Percentiles rank a stretch among this genome's conserved stretches.
Conservation (phyloP, 2,797 vertebrate genomes). For the Urosaurus nigricauda region DNA sequence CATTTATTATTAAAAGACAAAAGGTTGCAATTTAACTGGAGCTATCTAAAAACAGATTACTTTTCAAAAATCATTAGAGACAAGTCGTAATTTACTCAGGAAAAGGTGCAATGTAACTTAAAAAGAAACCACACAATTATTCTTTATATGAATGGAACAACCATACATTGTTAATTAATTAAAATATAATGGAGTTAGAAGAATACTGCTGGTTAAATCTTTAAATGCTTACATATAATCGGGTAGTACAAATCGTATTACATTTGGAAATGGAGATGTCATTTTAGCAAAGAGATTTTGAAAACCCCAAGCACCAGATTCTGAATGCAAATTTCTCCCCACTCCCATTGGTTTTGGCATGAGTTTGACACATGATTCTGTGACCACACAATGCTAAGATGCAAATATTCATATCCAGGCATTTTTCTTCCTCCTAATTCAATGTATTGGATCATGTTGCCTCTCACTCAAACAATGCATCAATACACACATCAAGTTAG, state of each 20-base stretch:
- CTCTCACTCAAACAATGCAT: neutral
- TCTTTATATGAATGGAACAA: neutral
- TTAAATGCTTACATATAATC: neutral
- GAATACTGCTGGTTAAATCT: neutral
- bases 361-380: neutral
- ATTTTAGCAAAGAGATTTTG: neutral
- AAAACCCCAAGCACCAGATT: too few species aligned
- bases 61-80: neutral
- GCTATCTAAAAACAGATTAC: neutral
- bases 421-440: conserved; percentile 13
- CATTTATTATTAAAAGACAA: neutral
- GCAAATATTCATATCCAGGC: neutral
- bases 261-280: neutral
- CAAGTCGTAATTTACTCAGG: neutral
- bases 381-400: neutral
- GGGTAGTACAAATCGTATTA: neutral
- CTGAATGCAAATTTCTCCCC: neutral
- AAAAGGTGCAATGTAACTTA: neutral
- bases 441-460: conserved; percentile 27
- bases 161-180: conserved; percentile 3
- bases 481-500: neutral
- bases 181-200: neutral
- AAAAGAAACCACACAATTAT: neutral
- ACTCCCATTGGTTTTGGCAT: neutral
- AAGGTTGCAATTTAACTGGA: neutral